Conservation (phyloP, 2,888 invertebrate species). For the Penaeus monodon region DNA sequence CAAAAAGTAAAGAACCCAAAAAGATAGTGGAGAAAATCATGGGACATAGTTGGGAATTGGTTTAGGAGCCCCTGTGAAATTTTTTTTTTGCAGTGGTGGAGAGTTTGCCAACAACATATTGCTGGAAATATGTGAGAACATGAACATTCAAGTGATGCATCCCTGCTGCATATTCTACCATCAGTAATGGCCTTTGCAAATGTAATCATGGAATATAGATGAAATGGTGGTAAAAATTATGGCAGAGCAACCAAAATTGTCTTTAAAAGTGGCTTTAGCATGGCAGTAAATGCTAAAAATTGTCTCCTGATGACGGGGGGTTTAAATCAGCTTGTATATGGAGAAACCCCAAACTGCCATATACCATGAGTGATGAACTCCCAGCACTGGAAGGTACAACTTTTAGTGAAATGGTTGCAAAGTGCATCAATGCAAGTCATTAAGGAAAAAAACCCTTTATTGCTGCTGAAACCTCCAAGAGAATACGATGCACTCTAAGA, state of each 20-base stretch:
- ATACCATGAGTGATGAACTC: neutral
- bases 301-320: neutral
- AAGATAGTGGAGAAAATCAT: neutral
- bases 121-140: no score
- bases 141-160: no score
- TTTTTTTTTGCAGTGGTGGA: slow-evolving; percentile 12
- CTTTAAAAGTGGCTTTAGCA: no score
- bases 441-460: neutral
- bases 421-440: neutral
- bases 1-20: slow-evolving; percentile 25
- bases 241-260: slow-evolving; percentile 13
- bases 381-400: no score
- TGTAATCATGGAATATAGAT: slow-evolving; percentile 3
- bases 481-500: slow-evolving; percentile 11
- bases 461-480: slow-evolving; percentile 20
- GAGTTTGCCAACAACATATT: neutral
- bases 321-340: slow-evolving; percentile 16
- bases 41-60: neutral
- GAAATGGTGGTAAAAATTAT: neutral
- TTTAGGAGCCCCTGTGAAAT: slow-evolving; percentile 7
- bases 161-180: neutral
- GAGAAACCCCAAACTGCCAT: slow-evolving; percentile 1
- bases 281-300: neutral
- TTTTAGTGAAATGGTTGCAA: slow-evolving; percentile 19
- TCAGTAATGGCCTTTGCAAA: neutral